Conservation (phyloP, 2,797 vertebrate genomes). For the Pantherophis alleghaniensis region DNA sequence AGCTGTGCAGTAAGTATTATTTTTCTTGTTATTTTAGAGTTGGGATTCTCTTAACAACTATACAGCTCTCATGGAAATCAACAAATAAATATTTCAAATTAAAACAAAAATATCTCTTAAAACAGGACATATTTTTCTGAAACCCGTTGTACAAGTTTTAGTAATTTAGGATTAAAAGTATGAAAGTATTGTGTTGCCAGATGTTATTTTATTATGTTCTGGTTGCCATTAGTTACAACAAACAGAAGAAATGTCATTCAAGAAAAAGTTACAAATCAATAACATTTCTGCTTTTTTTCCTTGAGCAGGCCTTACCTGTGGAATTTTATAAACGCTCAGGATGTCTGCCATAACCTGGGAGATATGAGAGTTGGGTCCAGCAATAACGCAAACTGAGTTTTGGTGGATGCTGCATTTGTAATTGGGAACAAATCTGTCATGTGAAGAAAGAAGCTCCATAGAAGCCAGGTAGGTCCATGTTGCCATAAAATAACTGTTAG, state of each 20-base stretch:
- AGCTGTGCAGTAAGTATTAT: background rate
- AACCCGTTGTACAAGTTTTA: background rate
- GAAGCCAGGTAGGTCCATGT: background rate
- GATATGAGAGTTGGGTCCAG: background rate
- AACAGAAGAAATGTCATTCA: background rate
- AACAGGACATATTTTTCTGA: background rate
- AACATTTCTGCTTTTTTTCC: background rate
- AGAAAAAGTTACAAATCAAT: background rate
- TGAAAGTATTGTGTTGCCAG: background rate
- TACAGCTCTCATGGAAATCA: background rate
- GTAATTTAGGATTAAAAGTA: background rate
- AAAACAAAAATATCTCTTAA: background rate
- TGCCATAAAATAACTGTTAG: background rate
- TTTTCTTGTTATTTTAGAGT: background rate
- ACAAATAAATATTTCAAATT: background rate
- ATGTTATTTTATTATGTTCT: background rate
- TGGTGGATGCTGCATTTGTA: background rate
- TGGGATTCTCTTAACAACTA: background rate
- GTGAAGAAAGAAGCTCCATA: background rate
- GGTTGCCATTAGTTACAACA: background rate
- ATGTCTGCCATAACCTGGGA: background rate
- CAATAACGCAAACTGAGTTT: background rate
- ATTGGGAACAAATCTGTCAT: background rate
- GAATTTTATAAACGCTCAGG: background rate
- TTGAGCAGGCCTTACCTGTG: background rate